Evolutionary conservation across 2,113 vertebrate species (phyloP).

Genomic region (Canis aureus): DNA sequence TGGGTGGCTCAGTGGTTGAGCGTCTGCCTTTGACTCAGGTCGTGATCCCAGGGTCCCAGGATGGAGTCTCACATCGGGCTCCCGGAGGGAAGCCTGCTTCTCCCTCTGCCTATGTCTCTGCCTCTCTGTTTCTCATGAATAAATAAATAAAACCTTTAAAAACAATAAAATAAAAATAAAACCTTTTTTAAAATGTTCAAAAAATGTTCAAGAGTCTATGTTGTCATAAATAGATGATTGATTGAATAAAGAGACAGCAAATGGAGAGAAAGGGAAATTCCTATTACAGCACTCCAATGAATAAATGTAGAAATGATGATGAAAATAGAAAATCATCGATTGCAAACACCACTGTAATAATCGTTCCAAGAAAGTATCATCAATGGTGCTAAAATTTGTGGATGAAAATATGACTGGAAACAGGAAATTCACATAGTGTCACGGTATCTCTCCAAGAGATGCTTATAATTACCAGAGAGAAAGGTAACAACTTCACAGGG

Average conservation of each 20-base stretch:
- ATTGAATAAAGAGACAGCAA: not conserved
- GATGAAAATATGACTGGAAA: not conserved
- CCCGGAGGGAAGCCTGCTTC: too few relatives aligned
- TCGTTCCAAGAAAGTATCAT: not conserved
- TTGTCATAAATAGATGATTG: not conserved
- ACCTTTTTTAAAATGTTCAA: not conserved
- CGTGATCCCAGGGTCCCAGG: too few relatives aligned
- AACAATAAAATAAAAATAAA: too few relatives aligned
- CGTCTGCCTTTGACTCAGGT: too few relatives aligned
- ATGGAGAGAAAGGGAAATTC: not conserved
- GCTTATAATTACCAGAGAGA: not conserved
- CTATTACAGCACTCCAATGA: not conserved
- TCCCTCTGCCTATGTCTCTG: too few relatives aligned
- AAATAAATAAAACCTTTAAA: too few relatives aligned
- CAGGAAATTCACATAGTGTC: not conserved
- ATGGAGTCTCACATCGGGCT: too few relatives aligned
- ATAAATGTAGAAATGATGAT: not conserved
- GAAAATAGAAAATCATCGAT: not conserved
- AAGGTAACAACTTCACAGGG: not conserved
- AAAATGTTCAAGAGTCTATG: not conserved
- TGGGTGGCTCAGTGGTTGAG: too few relatives aligned
- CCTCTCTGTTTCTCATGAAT: too few relatives aligned
- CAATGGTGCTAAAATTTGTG: not conserved
- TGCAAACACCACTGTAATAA: not conserved
- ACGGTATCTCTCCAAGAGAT: not conserved